A percentile compares a stretch with the other conserved stretches of the same genome.
These are phyloP conservation scores for Onychostruthus taczanowskii DNA, from an alignment of 2,113 vertebrate species.

Conservation along the genomic window DNA sequence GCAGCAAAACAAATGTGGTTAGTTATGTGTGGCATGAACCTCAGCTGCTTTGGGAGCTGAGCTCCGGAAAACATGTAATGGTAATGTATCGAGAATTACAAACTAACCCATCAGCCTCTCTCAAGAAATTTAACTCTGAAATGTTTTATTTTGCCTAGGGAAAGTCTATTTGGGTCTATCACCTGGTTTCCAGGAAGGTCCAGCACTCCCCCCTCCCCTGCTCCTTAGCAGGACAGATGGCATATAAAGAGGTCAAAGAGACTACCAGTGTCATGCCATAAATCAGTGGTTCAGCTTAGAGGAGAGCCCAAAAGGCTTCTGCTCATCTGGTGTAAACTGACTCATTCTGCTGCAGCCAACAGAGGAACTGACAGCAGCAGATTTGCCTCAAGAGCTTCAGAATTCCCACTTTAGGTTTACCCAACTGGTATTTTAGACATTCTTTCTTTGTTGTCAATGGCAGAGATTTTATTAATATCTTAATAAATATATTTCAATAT, in stretches of 20 bases:
- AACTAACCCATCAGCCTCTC: slow-evolving; percentile 9
- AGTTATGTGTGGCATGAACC: slow-evolving; percentile 62
- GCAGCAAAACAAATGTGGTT: slow-evolving; percentile 61
- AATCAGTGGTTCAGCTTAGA: slow-evolving; percentile 29
- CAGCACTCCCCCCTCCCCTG: neutral
- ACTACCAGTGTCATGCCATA: slow-evolving; percentile 1
- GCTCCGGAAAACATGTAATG: neutral
- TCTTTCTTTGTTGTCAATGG: neutral
- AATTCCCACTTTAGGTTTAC: slow-evolving; percentile 20
- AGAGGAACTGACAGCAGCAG: slow-evolving; percentile 23
- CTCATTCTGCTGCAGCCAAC: neutral
- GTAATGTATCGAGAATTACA: slow-evolving; percentile 18
- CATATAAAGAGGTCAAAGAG: slow-evolving; percentile 27
- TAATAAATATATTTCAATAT: neutral
- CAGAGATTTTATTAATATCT: neutral
- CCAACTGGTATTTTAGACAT: neutral
- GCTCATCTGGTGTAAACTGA: slow-evolving; percentile 29
- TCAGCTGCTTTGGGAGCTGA: slow-evolving; percentile 36
- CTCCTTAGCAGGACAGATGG: neutral
- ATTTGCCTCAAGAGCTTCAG: slow-evolving; percentile 28
- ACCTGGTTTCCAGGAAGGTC: neutral
- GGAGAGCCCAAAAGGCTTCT: slow-evolving; percentile 7
- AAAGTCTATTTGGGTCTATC: neutral
- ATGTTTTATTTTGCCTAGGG: slow-evolving; percentile 41
- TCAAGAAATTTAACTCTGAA: slow-evolving; percentile 49